Evolutionary conservation across 2,113 vertebrate genomes (phyloP).

Genomic region (Lamprologus tigripictilis): DNA sequence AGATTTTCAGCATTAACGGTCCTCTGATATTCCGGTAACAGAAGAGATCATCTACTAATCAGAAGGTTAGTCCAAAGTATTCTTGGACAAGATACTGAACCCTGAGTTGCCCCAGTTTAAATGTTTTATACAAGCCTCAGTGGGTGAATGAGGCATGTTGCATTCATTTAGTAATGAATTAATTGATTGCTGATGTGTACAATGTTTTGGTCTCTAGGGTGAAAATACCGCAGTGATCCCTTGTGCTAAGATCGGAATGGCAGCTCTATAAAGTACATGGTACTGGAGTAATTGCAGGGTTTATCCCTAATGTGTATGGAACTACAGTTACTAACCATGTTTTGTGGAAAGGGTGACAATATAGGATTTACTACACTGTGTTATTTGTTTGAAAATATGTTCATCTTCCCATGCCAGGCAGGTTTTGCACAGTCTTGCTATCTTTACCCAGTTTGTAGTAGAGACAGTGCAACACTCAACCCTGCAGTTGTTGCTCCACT

Average conservation of each 20-base stretch:
- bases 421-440: background rate
- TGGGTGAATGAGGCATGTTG: background rate
- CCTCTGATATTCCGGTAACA: background rate
- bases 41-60: background rate
- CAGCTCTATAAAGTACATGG: background rate
- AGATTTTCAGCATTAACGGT: background rate
- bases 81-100: background rate
- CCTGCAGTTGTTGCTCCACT: constrained; percentile 15
- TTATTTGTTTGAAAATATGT: background rate
- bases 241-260: background rate
- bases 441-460: background rate
- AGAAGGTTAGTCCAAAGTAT: background rate
- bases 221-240: background rate
- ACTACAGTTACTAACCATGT: background rate
- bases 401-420: background rate
- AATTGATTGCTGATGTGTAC: background rate
- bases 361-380: background rate
- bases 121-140: background rate
- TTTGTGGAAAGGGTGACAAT: background rate
- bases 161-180: background rate
- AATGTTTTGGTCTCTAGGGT: background rate
- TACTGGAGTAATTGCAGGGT: background rate
- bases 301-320: background rate
- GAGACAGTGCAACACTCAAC: constrained; percentile 16
- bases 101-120: background rate